Evolutionary conservation across 2,888 invertebrate genomes (phyloP), one percentile per base, ranked within the genome.

Genomic region (Candidula unifasciata): DNA sequence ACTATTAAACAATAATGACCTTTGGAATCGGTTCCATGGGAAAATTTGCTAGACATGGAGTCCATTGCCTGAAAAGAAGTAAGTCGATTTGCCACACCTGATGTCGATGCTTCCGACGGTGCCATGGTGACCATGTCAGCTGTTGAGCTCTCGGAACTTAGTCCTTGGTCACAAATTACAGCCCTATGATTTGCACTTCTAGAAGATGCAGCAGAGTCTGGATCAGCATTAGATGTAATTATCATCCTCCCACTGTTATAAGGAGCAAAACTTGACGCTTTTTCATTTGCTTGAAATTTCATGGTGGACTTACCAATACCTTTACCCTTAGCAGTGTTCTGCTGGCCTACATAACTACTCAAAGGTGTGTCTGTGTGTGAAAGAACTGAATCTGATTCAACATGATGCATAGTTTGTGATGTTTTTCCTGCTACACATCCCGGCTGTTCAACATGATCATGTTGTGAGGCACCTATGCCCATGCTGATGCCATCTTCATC

Each of bases 201-300:
- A 44, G 73, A 44, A 37, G 71, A 71, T 73, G 73, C 1, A 1
- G 66, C 13, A 13, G 52, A 16, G 1, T 0, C 35, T n/a, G 60
- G 77, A 24, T 37, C 37, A n/a, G 35, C 27, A 10, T 74, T 57
- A 27, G 54, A 24, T 44, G 80, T 73, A 24, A 80, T 69, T 69
- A 21, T 80, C 84, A 84, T 84, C 60, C 76, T 80, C 27, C 84
- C 84, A 37, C 84, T 80, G 76, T 84, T 84, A 69, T 84, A 84
- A 0, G 84, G 80, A n/a, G 84, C 44, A 80, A 76, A 84, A 24
- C 54, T 57, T 8, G 35, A 60, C 3, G 54, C 18, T 6, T 64
- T 80, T 5, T 33, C 69, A 35, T 18, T 24, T 8, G 71, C 18
- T 21, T 69, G 27, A n/a, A 79, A 37, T 73, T 73, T 83, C 13